Evolutionary conservation across 64 coral and sea anemone species (phyloP), one percentile per base, ranked within the genome.

Genomic region (Trachythela sp.): DNA sequence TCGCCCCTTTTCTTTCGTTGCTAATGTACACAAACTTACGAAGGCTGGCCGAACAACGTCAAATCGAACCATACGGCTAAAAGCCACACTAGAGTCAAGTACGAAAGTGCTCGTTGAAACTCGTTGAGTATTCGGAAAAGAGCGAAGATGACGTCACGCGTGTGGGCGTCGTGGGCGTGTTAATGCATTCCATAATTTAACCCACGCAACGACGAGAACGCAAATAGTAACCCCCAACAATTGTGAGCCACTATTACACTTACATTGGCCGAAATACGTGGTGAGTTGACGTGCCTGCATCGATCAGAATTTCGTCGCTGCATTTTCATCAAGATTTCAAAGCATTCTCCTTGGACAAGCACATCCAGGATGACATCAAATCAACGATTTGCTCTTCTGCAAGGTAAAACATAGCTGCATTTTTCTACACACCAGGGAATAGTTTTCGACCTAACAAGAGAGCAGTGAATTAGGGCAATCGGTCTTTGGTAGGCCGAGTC

Each of bases 201-300:
- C 56, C 56, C 56, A 64, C 56, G 56, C 56, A 64, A 64, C 56
- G 26, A 64, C 56, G 56, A 64, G 56, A 64, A 64, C 56, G 56
- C 56, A 64, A 64, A 64, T 64, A 64, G 56, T 64, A 64, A 64
- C 56, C 56, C 56, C 56, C 56, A 64, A 64, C 56, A 64, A n/a
- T 18, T 64, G 56, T 8, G 22, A 64, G 26, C 5, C 56, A 64
- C 26, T 18, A 10, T 64, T 64, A 26, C 8, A 64, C 56, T 64
- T 26, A 64, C 56, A n/a, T 64, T 17, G 56, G 26, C 56, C 20
- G 15, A 64, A 64, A n/a, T 64, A 64, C 15, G 56, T 26, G 56
- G 56, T 64, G 56, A 64, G 13, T 1, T n/a, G 42, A 45, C 42
- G 42, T 45, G 11, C 42, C 42, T 4, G 4, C 5, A 64, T 64